Evolutionary conservation across 30 jellyfish, hydroid and myxozoan species (phyloP).

Genomic region (Morbakka virulenta): DNA sequence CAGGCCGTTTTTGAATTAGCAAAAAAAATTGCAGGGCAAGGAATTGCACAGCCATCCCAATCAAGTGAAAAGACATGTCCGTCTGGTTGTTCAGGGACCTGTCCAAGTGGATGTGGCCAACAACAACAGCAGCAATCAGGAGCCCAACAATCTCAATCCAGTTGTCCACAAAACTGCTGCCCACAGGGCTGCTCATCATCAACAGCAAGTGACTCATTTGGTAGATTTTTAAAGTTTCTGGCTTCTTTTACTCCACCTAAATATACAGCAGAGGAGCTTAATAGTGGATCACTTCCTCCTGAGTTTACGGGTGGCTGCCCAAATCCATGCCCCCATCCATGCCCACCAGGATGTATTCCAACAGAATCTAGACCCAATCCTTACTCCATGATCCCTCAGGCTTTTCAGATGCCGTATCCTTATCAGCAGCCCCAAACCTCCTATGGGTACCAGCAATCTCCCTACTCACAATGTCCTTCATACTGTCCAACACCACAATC

Average conservation of each 20-base stretch:
- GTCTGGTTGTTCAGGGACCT: not conserved
- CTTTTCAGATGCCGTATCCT: not conserved
- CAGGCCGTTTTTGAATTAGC: not conserved
- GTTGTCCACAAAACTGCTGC: not conserved
- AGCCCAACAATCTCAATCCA: not conserved
- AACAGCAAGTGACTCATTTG: not conserved
- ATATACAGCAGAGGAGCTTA: not conserved
- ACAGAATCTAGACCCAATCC: not conserved
- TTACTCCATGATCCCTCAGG: not conserved
- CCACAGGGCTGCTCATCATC: not conserved
- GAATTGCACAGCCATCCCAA: not conserved
- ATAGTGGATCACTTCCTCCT: not conserved
- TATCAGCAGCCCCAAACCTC: no score
- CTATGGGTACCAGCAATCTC: no score
- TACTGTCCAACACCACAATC: not conserved
- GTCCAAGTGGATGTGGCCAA: not conserved
- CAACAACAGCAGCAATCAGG: not conserved
- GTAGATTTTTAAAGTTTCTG: not conserved
- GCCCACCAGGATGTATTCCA: conserved; percentile 73
- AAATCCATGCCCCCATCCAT: conserved; percentile 67
- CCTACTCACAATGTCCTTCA: not conserved
- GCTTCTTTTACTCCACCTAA: not conserved
- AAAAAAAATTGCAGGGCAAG: not conserved
- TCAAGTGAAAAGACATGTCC: not conserved
- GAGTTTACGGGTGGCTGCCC: conserved; percentile 54